These are phyloP conservation scores for Listrodromus nycthemerus DNA, from an alignment of 2,888 invertebrate genomes.

Conservation along the genomic window DNA sequence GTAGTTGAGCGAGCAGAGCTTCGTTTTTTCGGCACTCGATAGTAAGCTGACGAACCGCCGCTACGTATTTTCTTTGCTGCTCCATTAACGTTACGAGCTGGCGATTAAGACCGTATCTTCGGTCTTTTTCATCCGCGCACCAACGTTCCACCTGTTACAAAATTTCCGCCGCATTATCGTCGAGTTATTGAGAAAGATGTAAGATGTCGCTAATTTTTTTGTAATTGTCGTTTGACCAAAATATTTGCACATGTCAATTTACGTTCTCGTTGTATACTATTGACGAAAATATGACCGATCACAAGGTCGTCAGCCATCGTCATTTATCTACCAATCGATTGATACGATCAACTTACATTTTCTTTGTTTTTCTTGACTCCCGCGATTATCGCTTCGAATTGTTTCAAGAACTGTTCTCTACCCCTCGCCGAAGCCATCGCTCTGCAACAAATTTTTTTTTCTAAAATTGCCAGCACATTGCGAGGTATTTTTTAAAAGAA, in stretches of 20 bases:
- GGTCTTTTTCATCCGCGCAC: slow-evolving; percentile 88
- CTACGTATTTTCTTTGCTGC: slow-evolving; percentile 91
- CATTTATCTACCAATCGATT: not conserved
- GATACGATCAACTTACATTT: slow-evolving; percentile 86
- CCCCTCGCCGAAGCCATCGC: slow-evolving; percentile 93
- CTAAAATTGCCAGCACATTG: not conserved
- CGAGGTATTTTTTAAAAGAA: slow-evolving; percentile 1
- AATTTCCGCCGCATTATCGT: not conserved
- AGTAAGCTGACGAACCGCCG: slow-evolving; percentile 91
- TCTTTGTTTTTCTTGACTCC: slow-evolving; percentile 94
- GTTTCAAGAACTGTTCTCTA: slow-evolving; percentile 95
- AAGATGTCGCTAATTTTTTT: too few species aligned
- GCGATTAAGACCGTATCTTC: slow-evolving; percentile 88
- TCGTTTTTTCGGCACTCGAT: slow-evolving; percentile 91
- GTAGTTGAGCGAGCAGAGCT: slow-evolving; percentile 84
- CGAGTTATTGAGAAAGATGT: not conserved
- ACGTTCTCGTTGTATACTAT: too few species aligned
- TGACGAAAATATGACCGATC: too few species aligned
- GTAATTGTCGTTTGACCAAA: too few species aligned
- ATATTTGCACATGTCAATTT: too few species aligned
- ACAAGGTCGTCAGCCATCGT: too few species aligned
- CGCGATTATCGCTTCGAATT: slow-evolving; percentile 95
- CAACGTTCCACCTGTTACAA: slow-evolving; percentile 85
- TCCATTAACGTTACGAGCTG: slow-evolving; percentile 88
- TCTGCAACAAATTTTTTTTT: slow-evolving; percentile 83